These are phyloP conservation scores for Macrotrachela quadricornifera DNA, from an alignment of 1,140 invertebrate genomes.

Conservation along the genomic window DNA sequence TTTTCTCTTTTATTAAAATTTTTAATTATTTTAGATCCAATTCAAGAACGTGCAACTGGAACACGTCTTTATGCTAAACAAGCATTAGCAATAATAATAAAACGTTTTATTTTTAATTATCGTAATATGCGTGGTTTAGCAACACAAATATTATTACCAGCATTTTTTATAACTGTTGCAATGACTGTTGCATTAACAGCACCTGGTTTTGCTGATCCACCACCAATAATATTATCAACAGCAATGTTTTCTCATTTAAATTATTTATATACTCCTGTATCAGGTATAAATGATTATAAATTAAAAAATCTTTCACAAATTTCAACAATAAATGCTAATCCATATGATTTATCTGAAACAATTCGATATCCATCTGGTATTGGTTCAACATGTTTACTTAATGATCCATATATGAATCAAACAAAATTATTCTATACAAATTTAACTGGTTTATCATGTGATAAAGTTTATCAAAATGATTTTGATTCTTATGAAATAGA, in stretches of 20 bases:
- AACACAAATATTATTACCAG: slow-evolving; percentile 22
- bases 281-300: no score
- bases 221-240: slow-evolving; percentile 16
- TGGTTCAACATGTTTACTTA: slow-evolving; percentile 30
- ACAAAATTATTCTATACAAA: no score
- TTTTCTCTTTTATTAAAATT: no score
- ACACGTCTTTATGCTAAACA: slow-evolving; percentile 12
- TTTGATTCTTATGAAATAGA: no score
- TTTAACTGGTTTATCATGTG: no score
- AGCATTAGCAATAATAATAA: slow-evolving; percentile 14
- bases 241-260: slow-evolving; percentile 29
- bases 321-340: no score
- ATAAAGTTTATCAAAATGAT: no score
- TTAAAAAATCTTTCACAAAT: no score
- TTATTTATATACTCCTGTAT: no score
- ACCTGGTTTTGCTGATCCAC: slow-evolving; percentile 18
- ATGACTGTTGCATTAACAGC: slow-evolving; percentile 26
- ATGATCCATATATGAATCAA: slow-evolving; percentile 17
- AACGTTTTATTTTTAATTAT: slow-evolving; percentile 15
- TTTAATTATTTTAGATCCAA: no score
- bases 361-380: slow-evolving; percentile 21
- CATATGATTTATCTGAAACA: no score
- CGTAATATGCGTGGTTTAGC: slow-evolving; percentile 18
- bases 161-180: slow-evolving; percentile 23
- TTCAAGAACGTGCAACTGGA: slow-evolving; percentile 2